phyloP scores from a whole-genome alignment of 1,140 invertebrate species.

The Dinothrombium tinctorium region DNA sequence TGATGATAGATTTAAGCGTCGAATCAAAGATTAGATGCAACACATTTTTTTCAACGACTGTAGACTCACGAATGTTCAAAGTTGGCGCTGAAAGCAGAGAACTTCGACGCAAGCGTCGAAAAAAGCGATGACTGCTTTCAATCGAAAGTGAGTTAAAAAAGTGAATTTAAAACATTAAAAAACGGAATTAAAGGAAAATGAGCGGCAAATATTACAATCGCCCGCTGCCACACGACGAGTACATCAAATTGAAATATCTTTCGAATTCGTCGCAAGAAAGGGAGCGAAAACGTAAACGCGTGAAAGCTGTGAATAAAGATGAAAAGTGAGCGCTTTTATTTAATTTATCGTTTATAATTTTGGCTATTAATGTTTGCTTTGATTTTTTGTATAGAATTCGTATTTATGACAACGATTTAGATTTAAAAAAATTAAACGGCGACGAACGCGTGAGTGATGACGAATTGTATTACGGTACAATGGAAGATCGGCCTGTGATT shows the following conservation, averaged over 20 bases:
- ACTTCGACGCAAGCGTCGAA: too few relatives aligned
- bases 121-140: too few relatives aligned
- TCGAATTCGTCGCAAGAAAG: constrained; percentile 8
- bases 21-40: too few relatives aligned
- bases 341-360: not conserved
- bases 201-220: not conserved
- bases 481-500: constrained; percentile 66
- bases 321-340: too few relatives aligned
- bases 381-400: constrained; percentile 36
- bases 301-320: not conserved
- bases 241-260: constrained; percentile 10
- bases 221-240: constrained; percentile 9
- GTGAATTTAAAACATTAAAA: too few relatives aligned
- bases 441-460: constrained; percentile 35
- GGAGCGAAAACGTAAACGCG: constrained; percentile 7
- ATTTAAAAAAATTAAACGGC: constrained; percentile 33
- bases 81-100: too few relatives aligned
- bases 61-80: too few relatives aligned
- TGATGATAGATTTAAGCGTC: too few relatives aligned
- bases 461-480: constrained; percentile 36
- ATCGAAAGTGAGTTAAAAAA: too few relatives aligned
- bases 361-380: not conserved
- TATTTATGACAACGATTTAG: constrained; percentile 71
- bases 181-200: too few relatives aligned
- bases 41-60: too few relatives aligned